phyloP scores from a whole-genome alignment of 2,113 vertebrate species.

The Pseudopodoces humilis region DNA sequence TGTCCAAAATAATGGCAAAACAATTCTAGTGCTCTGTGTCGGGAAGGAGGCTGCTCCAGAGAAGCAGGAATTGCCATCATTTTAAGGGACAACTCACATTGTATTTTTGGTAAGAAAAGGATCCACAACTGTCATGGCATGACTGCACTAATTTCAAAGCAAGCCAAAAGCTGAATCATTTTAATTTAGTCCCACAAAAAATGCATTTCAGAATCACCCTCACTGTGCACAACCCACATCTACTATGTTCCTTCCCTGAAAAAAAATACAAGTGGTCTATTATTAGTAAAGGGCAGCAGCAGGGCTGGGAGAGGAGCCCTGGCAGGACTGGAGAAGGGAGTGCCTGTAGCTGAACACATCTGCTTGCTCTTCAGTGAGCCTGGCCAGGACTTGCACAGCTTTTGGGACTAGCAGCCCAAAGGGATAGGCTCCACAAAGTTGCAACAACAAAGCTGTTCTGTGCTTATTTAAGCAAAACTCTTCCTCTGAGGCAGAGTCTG shows the following conservation, averaged over 20 bases:
- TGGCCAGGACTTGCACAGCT: not conserved
- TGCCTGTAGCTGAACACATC: not conserved
- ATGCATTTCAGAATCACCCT: not conserved
- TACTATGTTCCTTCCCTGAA: not conserved
- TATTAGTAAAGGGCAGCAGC: not conserved
- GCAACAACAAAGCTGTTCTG: not conserved
- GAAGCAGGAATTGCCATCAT: not conserved
- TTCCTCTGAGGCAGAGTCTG: not conserved
- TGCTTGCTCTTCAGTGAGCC: not conserved
- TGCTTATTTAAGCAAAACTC: conserved; percentile 18
- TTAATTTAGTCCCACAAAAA: not conserved
- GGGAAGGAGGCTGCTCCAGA: not conserved
- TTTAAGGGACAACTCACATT: not conserved
- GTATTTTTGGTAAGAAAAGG: not conserved
- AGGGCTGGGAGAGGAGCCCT: not conserved
- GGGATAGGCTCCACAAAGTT: not conserved
- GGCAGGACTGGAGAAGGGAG: not conserved
- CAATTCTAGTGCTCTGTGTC: not conserved
- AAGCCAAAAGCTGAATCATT: not conserved
- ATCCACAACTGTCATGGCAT: not conserved
- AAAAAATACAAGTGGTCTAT: not conserved
- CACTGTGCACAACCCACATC: not conserved
- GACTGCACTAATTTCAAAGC: not conserved
- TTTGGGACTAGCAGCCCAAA: not conserved
- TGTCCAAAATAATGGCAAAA: not conserved